Conservation (phyloP, 2,113 vertebrate species). For the Rhynchomys soricoides region DNA sequence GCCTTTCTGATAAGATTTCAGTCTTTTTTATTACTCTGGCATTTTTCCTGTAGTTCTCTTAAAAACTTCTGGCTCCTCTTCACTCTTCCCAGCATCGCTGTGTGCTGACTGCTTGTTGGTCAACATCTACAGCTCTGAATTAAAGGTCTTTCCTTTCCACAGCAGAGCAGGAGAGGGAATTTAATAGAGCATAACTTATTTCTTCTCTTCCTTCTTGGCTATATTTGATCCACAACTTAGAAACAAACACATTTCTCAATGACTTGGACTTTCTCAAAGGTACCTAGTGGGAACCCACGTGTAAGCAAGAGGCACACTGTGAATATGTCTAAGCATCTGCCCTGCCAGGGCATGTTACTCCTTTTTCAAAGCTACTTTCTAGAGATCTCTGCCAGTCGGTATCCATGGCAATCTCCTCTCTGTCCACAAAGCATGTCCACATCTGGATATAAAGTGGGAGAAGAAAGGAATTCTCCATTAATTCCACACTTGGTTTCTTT, state of each 20-base stretch:
- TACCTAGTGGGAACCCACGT: not conserved
- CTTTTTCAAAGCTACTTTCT: accelerated
- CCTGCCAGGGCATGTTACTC: not conserved
- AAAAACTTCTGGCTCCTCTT: too few species aligned
- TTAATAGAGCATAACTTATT: not conserved
- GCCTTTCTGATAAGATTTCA: not conserved
- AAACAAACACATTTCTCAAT: not conserved
- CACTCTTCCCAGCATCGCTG: not conserved
- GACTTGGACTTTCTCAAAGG: not conserved
- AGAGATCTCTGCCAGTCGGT: not conserved
- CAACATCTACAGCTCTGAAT: not conserved
- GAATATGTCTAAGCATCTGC: not conserved
- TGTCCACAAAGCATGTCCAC: not conserved
- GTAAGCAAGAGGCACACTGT: accelerated
- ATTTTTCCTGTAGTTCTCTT: not conserved
- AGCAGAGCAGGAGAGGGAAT: not conserved
- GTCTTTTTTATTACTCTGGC: not conserved
- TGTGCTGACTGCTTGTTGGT: not conserved
- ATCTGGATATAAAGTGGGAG: not conserved
- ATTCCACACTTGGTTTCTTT: not conserved
- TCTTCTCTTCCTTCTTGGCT: not conserved
- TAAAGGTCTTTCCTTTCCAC: not conserved
- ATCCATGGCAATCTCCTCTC: not conserved
- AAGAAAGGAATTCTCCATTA: too few species aligned
- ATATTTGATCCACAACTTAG: not conserved